phyloP scores from a whole-genome alignment of 1,140 invertebrate genomes.

The Bombus consobrinus region DNA sequence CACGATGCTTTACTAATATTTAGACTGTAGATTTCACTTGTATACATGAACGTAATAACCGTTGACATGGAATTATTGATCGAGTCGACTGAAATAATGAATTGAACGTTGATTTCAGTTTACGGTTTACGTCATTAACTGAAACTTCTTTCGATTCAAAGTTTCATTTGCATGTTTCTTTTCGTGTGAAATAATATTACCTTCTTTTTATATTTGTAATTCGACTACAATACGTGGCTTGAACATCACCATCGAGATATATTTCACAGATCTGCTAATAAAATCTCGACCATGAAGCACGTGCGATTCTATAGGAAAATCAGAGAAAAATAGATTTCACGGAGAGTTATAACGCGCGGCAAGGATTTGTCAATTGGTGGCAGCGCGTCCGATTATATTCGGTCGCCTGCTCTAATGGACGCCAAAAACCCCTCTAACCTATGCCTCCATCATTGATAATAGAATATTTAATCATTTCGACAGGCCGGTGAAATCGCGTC shows the following conservation, averaged over 20 bases:
- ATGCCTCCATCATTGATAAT: not conserved
- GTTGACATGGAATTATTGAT: not conserved
- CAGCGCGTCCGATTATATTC: not conserved
- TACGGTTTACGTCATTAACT: not conserved
- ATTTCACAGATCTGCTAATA: too few relatives aligned
- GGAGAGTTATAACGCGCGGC: not conserved
- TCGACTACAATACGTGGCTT: too few relatives aligned
- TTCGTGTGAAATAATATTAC: too few relatives aligned
- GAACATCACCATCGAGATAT: too few relatives aligned
- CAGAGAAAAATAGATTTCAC: not conserved
- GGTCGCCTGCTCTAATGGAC: conserved; percentile 5
- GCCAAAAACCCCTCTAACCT: not conserved
- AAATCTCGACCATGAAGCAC: not conserved
- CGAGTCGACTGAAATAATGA: not conserved
- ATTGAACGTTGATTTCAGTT: not conserved
- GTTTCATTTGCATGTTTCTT: not conserved
- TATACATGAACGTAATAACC: not conserved
- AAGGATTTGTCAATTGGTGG: not conserved
- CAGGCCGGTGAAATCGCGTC: conserved; percentile 9
- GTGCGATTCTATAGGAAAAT: not conserved
- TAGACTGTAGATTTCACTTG: not conserved
- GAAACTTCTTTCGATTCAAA: not conserved
- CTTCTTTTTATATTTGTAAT: too few relatives aligned
- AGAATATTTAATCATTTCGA: conserved; percentile 39
- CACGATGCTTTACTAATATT: not conserved